Base-by-base conservation (phyloP, 2,888 invertebrate genomes). In the Thelaira solivaga region DNA sequence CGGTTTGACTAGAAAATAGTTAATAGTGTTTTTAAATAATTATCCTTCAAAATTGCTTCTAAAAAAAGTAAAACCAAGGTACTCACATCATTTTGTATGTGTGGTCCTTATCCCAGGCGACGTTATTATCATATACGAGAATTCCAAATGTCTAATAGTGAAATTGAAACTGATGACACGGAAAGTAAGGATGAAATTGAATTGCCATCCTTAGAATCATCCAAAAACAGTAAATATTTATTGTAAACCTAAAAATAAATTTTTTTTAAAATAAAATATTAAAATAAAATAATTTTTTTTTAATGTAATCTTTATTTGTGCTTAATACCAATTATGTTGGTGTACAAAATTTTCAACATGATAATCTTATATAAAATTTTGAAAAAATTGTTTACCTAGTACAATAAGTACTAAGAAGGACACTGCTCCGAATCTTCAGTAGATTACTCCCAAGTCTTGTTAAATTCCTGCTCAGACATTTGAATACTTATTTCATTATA, bases 21-120 rank as follows among this genome's bases (percentile, higher is more conserved):
- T n/a, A 51, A n/a, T 31, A 11, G 10, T 36, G n/a, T n/a, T n/a
- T 45, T 39, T 13, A n/a, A 49, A 36, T 26, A 45, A 57, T 69
- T 31, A 81, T 78, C 82, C 71, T 82, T 84, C 88, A 88, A 88
- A 86, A 88, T 88, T 85, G 88, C 87, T 81, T 84, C 88, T 80
- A 81, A 83, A 79, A 86, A 80, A 83, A 82, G 79, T 81, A 81
- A 80, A 24, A 81, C 81, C 13, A 84, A 84, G 78, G 82, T 84
- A 80, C 84, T 85, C 67, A 84, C 87, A 80, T 86, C 86, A 24
- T 83, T 86, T 82, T 87, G 86, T 73, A 85, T 87, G 83, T 87
- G 87, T 83, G 85, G 85, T 82, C 88, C 87, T 41, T 84, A 86
- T 83, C 83, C 85, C 61, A 83, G 84, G 67, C 83, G 84, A 61